Evolutionary conservation across 2,797 vertebrate species (phyloP).

Genomic region (Pipistrellus pygmaeus): DNA sequence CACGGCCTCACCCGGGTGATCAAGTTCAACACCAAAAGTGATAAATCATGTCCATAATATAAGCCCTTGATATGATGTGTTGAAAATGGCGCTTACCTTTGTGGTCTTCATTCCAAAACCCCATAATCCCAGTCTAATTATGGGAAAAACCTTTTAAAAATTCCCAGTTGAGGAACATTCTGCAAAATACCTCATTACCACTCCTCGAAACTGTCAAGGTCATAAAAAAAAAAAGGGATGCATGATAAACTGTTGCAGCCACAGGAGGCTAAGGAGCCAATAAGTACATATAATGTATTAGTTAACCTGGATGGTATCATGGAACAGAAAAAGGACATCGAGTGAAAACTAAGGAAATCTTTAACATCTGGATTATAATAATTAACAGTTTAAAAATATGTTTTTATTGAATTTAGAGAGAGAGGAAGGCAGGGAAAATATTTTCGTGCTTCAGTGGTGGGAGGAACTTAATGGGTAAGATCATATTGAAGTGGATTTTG

Average conservation of each 20-base stretch:
- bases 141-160: background rate
- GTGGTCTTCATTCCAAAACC: background rate
- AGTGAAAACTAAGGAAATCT: conserved; percentile 24
- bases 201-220: background rate
- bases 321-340: background rate
- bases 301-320: background rate
- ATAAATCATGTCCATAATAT: background rate
- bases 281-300: background rate
- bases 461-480: conserved; percentile 15
- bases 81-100: conserved; percentile 20
- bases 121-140: background rate
- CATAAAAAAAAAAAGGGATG: background rate
- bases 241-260: background rate
- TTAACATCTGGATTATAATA: background rate
- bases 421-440: background rate
- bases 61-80: background rate
- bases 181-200: background rate
- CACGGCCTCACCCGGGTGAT: background rate
- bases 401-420: no score
- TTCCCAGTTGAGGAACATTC: background rate
- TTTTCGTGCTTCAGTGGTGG: background rate
- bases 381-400: background rate
- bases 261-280: background rate
- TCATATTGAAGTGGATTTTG: background rate
- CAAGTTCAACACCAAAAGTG: background rate